phyloP scores from a whole-genome alignment of 35 echinoderm and acorn worm species.

The Lytechinus variegatus region DNA sequence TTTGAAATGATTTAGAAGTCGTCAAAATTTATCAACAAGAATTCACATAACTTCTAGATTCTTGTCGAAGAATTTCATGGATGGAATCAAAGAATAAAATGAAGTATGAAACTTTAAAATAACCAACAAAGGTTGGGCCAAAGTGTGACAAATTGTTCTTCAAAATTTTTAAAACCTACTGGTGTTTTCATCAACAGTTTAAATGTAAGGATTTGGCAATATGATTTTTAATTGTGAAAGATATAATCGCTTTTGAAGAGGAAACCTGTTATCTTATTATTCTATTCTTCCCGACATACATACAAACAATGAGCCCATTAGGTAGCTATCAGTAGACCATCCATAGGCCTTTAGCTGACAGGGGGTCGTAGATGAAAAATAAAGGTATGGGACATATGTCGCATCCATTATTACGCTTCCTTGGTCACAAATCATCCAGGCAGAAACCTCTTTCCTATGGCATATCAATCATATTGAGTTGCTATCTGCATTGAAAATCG shows the following conservation, averaged over 20 bases:
- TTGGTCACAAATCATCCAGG: slow-evolving; percentile 1
- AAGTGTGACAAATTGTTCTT: too few relatives aligned
- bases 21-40: too few relatives aligned
- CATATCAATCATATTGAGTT: slow-evolving; percentile 20
- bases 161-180: too few relatives aligned
- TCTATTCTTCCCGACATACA: not conserved
- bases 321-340: not conserved
- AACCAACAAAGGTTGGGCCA: too few relatives aligned
- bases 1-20: too few relatives aligned
- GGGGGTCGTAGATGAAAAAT: not conserved
- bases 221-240: not conserved
- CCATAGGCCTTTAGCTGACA: not conserved
- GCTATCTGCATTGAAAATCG: not conserved
- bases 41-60: too few relatives aligned
- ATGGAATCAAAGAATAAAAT: too few relatives aligned
- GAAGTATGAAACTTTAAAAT: too few relatives aligned
- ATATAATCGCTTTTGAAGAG: not conserved
- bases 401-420: slow-evolving; percentile 14
- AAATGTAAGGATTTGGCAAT: too few relatives aligned
- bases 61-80: too few relatives aligned
- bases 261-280: not conserved
- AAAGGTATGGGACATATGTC: slow-evolving; percentile 19
- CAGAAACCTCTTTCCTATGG: not conserved
- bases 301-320: not conserved
- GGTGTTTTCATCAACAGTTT: too few relatives aligned